phyloP scores from a whole-genome alignment of 2,113 vertebrate genomes.

The Origma solitaria region DNA sequence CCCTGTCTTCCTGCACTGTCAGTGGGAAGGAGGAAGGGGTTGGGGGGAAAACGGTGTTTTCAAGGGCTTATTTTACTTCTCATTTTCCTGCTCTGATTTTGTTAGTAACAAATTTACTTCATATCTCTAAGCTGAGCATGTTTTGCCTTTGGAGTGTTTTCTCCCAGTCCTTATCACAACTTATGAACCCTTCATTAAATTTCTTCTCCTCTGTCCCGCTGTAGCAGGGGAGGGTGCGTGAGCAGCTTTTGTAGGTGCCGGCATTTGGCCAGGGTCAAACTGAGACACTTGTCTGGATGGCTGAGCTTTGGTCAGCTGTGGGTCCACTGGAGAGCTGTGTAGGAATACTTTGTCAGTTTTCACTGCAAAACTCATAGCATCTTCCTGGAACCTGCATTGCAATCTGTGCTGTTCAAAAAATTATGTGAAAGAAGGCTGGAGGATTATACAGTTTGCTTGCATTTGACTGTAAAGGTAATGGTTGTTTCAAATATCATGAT shows the following conservation, averaged over 20 bases:
- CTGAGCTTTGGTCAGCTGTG: neutral
- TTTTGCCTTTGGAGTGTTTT: neutral
- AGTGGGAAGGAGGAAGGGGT: neutral
- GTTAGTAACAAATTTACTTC: neutral
- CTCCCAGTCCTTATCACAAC: neutral
- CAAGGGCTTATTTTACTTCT: neutral
- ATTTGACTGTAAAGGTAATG: neutral
- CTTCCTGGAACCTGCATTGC: neutral
- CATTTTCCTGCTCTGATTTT: neutral
- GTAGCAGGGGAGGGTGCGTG: neutral
- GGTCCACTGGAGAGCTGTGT: neutral
- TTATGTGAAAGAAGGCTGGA: neutral
- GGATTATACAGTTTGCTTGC: neutral
- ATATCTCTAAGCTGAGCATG: neutral
- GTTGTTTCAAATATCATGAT: neutral
- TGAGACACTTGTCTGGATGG: neutral
- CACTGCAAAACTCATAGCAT: neutral
- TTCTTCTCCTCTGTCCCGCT: neutral
- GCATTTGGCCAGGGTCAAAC: neutral
- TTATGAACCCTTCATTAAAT: neutral
- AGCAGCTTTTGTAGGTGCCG: neutral
- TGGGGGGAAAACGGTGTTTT: neutral
- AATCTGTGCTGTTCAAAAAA: neutral
- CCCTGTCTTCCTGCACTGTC: neutral
- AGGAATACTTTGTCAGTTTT: neutral